These are phyloP conservation scores for Ataeniobius toweri DNA, from an alignment of 2,797 vertebrate genomes.

Conservation along the genomic window DNA sequence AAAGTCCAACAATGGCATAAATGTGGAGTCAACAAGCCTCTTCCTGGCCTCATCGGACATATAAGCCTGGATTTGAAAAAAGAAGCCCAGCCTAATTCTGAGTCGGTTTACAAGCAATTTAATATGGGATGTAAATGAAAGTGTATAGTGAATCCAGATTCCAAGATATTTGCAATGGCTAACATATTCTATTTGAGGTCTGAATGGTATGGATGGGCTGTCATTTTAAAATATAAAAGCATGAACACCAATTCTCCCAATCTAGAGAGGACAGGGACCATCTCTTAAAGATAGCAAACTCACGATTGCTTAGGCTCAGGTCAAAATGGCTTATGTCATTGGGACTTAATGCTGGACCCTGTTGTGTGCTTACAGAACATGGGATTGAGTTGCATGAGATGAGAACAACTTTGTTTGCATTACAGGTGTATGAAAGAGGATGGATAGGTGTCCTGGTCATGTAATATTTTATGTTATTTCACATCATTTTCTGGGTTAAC, in stretches of 20 bases:
- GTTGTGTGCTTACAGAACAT: neutral
- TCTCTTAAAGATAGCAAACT: neutral
- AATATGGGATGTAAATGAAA: too few relatives aligned
- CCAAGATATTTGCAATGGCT: too few relatives aligned
- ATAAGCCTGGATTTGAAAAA: too few relatives aligned
- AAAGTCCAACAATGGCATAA: too few relatives aligned
- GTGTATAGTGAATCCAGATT: too few relatives aligned
- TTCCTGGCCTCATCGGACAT: too few relatives aligned
- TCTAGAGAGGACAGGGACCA: neutral
- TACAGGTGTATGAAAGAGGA: too few relatives aligned
- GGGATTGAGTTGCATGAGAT: neutral
- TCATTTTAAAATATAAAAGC: neutral
- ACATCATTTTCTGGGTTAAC: neutral
- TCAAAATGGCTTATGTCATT: neutral
- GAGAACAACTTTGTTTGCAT: neutral
- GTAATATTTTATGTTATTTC: neutral
- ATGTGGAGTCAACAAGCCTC: too few relatives aligned
- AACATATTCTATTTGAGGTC: too few relatives aligned
- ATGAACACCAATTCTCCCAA: neutral
- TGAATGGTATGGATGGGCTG: neutral
- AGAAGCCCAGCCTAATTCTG: too few relatives aligned
- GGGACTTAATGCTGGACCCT: neutral
- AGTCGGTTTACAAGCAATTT: too few relatives aligned
- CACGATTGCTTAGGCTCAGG: neutral
- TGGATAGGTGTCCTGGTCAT: too few relatives aligned